Evolutionary conservation across 2,113 vertebrate genomes (phyloP).

Genomic region (Sebastes fasciatus): DNA sequence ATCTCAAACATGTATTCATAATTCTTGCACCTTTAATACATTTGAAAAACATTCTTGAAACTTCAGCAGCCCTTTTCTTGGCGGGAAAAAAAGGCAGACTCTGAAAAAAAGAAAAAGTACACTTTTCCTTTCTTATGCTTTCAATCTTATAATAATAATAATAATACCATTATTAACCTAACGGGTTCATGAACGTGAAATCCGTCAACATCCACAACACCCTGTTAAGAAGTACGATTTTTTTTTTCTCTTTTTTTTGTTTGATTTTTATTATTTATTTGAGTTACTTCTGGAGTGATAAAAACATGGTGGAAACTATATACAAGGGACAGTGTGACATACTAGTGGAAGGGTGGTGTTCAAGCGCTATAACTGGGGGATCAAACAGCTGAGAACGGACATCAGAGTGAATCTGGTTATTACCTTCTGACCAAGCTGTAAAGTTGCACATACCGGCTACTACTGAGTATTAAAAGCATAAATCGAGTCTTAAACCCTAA

Average conservation of each 20-base stretch:
- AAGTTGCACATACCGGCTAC: conserved; percentile 2
- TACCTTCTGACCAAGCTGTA: conserved; percentile 63
- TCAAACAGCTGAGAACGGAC: conserved; percentile 37
- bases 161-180: conserved; percentile 48
- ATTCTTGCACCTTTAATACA: conserved; percentile 76
- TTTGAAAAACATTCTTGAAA: conserved; percentile 84
- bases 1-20: conserved; percentile 72
- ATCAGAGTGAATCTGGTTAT: conserved; percentile 45
- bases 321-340: conserved; percentile 68
- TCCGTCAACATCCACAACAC: conserved; percentile 70
- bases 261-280: conserved; percentile 42
- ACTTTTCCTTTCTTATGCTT: conserved; percentile 53
- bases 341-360: conserved; percentile 50
- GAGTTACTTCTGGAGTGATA: conserved; percentile 66
- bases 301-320: conserved; percentile 75
- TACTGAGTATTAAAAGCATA: not conserved
- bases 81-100: conserved; percentile 74
- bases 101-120: conserved; percentile 65
- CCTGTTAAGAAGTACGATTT: conserved; percentile 59
- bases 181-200: conserved; percentile 63
- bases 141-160: conserved; percentile 55
- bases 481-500: not conserved
- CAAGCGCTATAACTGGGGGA: conserved; percentile 29
- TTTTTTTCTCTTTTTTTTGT: conserved; percentile 30
- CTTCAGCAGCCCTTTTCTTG: conserved; percentile 80